These are phyloP conservation scores for Brienomyrus brachyistius DNA, from an alignment of 2,113 vertebrate species.

Conservation along the genomic window DNA sequence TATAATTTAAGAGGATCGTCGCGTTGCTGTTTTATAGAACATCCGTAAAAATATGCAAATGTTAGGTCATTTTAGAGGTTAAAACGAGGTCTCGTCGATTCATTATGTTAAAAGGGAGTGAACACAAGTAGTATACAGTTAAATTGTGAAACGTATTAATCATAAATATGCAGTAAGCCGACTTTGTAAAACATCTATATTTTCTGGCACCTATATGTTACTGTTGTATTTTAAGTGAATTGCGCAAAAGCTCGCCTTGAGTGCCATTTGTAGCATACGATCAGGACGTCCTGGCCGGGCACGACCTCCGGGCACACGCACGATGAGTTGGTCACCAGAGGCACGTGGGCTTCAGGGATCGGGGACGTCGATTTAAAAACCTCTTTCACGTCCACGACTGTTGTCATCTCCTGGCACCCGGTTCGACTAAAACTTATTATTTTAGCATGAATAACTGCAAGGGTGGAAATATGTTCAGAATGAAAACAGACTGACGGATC, in stretches of 20 bases:
- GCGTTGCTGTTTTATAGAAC: not conserved
- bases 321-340: slow-evolving; percentile 70
- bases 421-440: slow-evolving; percentile 61
- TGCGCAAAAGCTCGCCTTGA: slow-evolving; percentile 54
- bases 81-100: not conserved
- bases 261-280: slow-evolving; percentile 72
- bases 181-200: not conserved
- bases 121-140: not conserved
- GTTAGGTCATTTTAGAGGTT: not conserved
- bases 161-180: not conserved
- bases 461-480: slow-evolving; percentile 19
- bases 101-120: not conserved
- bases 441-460: slow-evolving; percentile 70
- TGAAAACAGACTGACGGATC: not conserved
- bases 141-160: not conserved
- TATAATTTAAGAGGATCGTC: not conserved
- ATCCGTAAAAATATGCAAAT: not conserved
- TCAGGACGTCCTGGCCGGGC: slow-evolving; percentile 68
- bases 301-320: slow-evolving; percentile 69
- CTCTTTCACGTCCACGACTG: slow-evolving; percentile 70
- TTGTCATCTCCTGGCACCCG: slow-evolving; percentile 66
- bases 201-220: not conserved
- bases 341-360: slow-evolving; percentile 63
- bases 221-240: not conserved
- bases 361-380: slow-evolving; percentile 62